These are phyloP conservation scores for Arctopsyche grandis DNA, from an alignment of 1,140 invertebrate genomes.

Conservation along the genomic window DNA sequence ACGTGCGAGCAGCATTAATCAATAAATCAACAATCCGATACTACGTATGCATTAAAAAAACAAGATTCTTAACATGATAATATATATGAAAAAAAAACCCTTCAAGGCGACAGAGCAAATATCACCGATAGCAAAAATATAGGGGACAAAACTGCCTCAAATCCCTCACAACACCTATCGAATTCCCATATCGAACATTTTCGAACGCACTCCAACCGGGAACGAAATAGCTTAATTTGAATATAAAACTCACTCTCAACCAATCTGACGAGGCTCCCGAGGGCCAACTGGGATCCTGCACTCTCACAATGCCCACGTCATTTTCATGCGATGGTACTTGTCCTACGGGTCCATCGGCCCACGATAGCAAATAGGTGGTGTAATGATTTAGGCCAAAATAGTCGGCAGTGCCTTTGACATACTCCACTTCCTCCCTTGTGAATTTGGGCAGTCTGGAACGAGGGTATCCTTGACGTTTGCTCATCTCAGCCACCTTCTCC, in stretches of 20 bases:
- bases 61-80: too few relatives aligned
- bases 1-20: too few relatives aligned
- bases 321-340: slow-evolving; percentile 64
- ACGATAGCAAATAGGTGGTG: slow-evolving; percentile 64
- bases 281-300: slow-evolving; percentile 64
- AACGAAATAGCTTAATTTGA: too few relatives aligned
- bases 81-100: too few relatives aligned
- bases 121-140: too few relatives aligned
- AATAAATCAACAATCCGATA: too few relatives aligned
- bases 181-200: too few relatives aligned
- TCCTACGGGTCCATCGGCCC: slow-evolving; percentile 61
- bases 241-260: slow-evolving; percentile 60
- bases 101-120: too few relatives aligned
- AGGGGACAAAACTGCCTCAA: too few relatives aligned
- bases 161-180: too few relatives aligned
- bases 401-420: slow-evolving; percentile 67
- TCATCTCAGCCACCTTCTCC: slow-evolving; percentile 69
- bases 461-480: slow-evolving; percentile 69
- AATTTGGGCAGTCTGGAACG: slow-evolving; percentile 73
- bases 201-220: too few relatives aligned
- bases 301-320: slow-evolving; percentile 62
- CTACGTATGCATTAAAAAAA: too few relatives aligned
- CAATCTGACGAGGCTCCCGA: slow-evolving; percentile 64
- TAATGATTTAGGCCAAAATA: slow-evolving; percentile 74
- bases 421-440: slow-evolving; percentile 69